Percentiles rank a stretch among this genome's conserved stretches.
phyloP scores from a whole-genome alignment of 2,888 invertebrate species.

The Chaetogeoica ovagalla region DNA sequence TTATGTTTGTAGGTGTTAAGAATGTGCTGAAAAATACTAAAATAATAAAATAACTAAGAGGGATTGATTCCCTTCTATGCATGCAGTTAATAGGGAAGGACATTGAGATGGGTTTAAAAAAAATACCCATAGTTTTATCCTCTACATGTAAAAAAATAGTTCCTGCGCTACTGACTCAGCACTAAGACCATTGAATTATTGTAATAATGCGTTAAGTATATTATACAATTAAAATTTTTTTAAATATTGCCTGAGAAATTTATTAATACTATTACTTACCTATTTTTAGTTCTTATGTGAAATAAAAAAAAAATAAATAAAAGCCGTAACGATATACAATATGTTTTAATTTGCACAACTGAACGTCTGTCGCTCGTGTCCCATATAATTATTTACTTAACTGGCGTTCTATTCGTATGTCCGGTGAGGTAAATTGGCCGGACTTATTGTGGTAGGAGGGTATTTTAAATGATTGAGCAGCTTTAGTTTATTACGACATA shows the following conservation, averaged over 20 bases:
- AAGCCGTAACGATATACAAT: neutral
- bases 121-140: too few species aligned
- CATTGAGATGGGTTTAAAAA: too few species aligned
- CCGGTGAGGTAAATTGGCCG: conserved; percentile 35
- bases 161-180: too few species aligned
- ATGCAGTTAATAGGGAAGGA: too few species aligned
- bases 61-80: too few species aligned
- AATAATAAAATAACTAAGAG: too few species aligned
- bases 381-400: conserved; percentile 34
- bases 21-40: too few species aligned
- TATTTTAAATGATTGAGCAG: conserved; percentile 44
- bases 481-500: conserved; percentile 46
- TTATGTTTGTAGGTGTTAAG: too few species aligned
- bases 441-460: conserved; percentile 32
- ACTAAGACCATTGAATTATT: too few species aligned
- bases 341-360: conserved; percentile 44
- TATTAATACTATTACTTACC: conserved; percentile 6
- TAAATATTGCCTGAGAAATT: neutral
- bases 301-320: neutral
- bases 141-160: too few species aligned
- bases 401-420: conserved; percentile 40
- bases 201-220: too few species aligned
- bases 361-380: conserved; percentile 29
- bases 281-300: neutral
- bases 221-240: too few species aligned